phyloP scores from a whole-genome alignment of 2,888 invertebrate species.

The Drosophila mimetica region DNA sequence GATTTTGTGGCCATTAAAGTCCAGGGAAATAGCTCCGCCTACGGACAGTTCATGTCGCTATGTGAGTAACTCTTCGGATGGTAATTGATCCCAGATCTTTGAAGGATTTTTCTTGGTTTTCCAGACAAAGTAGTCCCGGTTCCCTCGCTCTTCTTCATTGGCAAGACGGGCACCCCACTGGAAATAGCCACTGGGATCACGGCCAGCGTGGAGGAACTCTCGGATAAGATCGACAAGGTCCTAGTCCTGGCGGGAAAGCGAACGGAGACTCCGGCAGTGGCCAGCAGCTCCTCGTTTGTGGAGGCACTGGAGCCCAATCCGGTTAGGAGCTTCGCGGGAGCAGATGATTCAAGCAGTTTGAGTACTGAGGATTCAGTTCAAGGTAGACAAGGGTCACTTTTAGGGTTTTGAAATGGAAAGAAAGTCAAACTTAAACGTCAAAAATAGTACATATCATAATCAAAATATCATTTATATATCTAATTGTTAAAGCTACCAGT shows the following conservation, averaged over 20 bases:
- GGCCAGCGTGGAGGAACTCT: constrained; percentile 86
- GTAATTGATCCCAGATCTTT: background rate
- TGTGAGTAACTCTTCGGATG: constrained; percentile 50
- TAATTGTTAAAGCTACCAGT: no score
- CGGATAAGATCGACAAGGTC: constrained; percentile 88
- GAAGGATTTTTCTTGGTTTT: constrained; percentile 11
- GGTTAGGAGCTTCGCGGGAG: constrained; percentile 56
- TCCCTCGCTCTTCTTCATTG: constrained; percentile 95
- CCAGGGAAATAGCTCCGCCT: constrained; percentile 89
- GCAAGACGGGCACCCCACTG: constrained; percentile 91
- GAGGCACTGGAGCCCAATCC: constrained; percentile 3
- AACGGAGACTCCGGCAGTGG: background rate
- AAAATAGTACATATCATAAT: no score
- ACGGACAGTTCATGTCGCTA: constrained; percentile 87
- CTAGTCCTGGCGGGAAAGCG: constrained; percentile 62
- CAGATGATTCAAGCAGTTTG: constrained; percentile 24
- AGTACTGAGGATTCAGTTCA: background rate
- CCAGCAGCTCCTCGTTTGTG: background rate
- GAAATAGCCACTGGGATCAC: constrained; percentile 90
- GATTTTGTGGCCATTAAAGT: constrained; percentile 92
- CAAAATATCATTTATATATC: no score
- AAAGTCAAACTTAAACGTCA: no score
- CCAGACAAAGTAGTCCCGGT: constrained; percentile 90
- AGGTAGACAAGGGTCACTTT: background rate
- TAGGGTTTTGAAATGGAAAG: background rate